These are phyloP conservation scores for Crambe crambe DNA, from an alignment of 37 sponge, comb jelly and placozoan species.

Conservation along the genomic window DNA sequence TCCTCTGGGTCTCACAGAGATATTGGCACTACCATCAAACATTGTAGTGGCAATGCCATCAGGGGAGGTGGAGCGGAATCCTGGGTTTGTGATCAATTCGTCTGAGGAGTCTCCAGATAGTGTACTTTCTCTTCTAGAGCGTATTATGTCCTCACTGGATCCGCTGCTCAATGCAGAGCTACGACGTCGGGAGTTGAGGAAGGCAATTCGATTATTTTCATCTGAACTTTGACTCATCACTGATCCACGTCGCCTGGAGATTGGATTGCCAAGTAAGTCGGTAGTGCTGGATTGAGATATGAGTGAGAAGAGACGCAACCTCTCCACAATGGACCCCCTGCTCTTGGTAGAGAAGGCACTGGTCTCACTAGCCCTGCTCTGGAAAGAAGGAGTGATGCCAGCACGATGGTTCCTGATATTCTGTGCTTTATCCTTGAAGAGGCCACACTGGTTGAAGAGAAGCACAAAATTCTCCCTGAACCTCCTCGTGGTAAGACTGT, in stretches of 20 bases:
- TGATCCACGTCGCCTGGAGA: background rate
- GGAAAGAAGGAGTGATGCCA: conserved; percentile 5
- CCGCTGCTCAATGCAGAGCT: background rate
- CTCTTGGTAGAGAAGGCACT: background rate
- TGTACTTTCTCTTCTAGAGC: background rate
- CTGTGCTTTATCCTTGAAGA: background rate
- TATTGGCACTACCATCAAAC: background rate
- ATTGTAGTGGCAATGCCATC: background rate
- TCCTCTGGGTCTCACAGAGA: background rate
- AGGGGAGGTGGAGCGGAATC: conserved; percentile 13
- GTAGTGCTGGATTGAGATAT: background rate
- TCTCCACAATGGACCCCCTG: background rate
- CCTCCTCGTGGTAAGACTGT: conserved; percentile 55
- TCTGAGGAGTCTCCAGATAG: background rate
- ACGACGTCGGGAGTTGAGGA: background rate
- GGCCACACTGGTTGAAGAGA: conserved; percentile 31
- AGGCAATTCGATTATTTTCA: background rate
- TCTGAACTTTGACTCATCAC: conserved; percentile 15
- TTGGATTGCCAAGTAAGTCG: background rate
- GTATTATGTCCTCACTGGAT: background rate
- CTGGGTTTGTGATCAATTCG: background rate
- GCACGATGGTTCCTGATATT: background rate
- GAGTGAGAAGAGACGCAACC: background rate
- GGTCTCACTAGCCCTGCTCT: background rate
- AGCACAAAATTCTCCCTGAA: conserved; percentile 65